A percentile compares a stretch with the other conserved stretches of the same genome.
These are phyloP conservation scores for Prunella strophiata DNA, from an alignment of 2,797 vertebrate genomes.

Conservation along the genomic window DNA sequence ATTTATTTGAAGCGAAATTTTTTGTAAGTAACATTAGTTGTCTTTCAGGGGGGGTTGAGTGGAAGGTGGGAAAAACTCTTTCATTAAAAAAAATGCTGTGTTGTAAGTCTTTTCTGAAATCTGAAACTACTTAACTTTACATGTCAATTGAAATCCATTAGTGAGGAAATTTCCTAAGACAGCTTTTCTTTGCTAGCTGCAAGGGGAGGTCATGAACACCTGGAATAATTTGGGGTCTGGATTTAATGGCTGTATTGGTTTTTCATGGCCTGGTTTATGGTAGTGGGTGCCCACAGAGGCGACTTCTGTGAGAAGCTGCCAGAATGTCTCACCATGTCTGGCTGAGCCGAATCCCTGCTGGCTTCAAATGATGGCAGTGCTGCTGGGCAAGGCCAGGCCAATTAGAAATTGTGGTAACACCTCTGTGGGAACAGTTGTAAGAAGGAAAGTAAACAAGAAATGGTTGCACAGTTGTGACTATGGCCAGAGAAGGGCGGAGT, in stretches of 20 bases:
- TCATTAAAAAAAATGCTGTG: background rate
- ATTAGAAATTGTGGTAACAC: too few species aligned
- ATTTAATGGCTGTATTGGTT: background rate
- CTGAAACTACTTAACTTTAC: background rate
- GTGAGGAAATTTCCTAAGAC: background rate
- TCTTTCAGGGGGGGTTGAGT: background rate
- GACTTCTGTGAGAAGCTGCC: background rate
- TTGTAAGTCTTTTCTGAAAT: constrained; percentile 5
- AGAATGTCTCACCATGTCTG: rapidly evolving
- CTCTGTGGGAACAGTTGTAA: background rate
- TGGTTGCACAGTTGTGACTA: background rate
- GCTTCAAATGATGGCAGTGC: background rate
- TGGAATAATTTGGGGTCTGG: background rate
- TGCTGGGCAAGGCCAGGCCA: rapidly evolving
- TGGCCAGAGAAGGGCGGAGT: rapidly evolving
- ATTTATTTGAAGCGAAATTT: constrained; percentile 26
- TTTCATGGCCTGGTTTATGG: background rate
- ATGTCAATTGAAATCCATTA: background rate
- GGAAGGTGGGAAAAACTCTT: background rate
- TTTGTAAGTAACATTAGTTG: background rate
- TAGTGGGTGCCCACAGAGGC: rapidly evolving
- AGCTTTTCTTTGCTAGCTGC: background rate
- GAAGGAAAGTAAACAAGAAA: background rate
- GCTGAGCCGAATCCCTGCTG: background rate
- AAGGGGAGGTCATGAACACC: background rate